These are phyloP conservation scores for Lordiphosa andalusiaca DNA, from an alignment of 2,888 invertebrate genomes.

Conservation along the genomic window DNA sequence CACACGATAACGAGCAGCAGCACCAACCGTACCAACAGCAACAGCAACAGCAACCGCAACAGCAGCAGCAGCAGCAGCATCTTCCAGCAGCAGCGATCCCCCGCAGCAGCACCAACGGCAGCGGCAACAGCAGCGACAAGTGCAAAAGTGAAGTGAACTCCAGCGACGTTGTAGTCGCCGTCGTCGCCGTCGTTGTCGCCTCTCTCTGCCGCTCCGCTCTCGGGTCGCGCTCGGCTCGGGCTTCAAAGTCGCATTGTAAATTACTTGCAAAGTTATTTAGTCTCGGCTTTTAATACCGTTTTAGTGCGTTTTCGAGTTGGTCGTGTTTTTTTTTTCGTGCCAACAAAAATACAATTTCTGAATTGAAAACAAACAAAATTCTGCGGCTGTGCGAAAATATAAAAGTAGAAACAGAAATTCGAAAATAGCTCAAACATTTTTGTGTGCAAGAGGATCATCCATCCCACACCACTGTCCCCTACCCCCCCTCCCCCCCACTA, in stretches of 20 bases:
- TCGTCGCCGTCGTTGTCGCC: constrained; percentile 12
- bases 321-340: constrained; percentile 71
- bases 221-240: constrained; percentile 38
- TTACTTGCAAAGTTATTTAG: constrained; percentile 78
- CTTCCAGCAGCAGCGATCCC: constrained; percentile 34
- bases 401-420: constrained; percentile 10
- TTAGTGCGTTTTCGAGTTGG: constrained; percentile 79
- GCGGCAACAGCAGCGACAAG: constrained; percentile 49
- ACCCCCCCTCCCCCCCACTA: no score
- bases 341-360: constrained; percentile 23
- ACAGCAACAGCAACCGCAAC: constrained; percentile 24
- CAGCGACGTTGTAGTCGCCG: constrained; percentile 22
- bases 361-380: constrained; percentile 10
- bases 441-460: background rate
- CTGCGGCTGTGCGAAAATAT: constrained; percentile 40
- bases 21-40: constrained; percentile 10
- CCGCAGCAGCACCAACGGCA: constrained; percentile 23
- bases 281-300: constrained; percentile 78
- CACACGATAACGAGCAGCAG: constrained; percentile 41
- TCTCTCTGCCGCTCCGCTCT: constrained; percentile 9
- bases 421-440: background rate
- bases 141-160: constrained; percentile 71
- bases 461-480: no score
- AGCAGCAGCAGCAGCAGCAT: constrained; percentile 18
- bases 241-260: constrained; percentile 57